These are phyloP conservation scores for Therioaphis trifolii DNA, from an alignment of 2,888 invertebrate species.

Conservation along the genomic window DNA sequence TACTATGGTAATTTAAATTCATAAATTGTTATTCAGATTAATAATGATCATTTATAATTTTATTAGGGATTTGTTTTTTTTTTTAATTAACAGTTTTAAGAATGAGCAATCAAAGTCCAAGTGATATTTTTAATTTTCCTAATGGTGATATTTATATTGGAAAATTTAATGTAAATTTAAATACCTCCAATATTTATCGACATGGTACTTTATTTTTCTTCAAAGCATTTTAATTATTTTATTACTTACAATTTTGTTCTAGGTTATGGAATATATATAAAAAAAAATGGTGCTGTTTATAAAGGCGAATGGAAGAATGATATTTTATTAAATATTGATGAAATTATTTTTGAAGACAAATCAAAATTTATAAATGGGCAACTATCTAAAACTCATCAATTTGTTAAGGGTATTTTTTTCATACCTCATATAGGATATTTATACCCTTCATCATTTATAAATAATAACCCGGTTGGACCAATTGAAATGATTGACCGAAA, in stretches of 20 bases:
- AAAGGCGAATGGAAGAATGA: not conserved
- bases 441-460: conserved; percentile 4
- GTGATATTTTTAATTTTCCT: not conserved
- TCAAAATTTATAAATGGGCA: not conserved
- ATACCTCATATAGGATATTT: not conserved
- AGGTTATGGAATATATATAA: not conserved
- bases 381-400: conserved; percentile 22
- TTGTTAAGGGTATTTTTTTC: not conserved
- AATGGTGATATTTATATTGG: not conserved
- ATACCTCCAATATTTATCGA: not conserved
- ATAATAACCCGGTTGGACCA: not conserved
- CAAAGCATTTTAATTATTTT: not conserved
- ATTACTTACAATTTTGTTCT: conserved; percentile 9
- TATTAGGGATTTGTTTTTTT: too few species aligned
- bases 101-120: not conserved
- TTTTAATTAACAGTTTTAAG: not conserved
- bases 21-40: too few species aligned
- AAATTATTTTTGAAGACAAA: not conserved
- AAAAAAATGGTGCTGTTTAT: not conserved
- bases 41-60: too few species aligned
- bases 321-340: too few species aligned
- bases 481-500: conserved; percentile 4
- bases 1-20: too few species aligned
- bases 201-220: not conserved
- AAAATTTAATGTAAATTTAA: not conserved